Evolutionary conservation across 2,888 invertebrate species (phyloP), one percentile per base, ranked within the genome.

Genomic region (Melanostoma mellinum): DNA sequence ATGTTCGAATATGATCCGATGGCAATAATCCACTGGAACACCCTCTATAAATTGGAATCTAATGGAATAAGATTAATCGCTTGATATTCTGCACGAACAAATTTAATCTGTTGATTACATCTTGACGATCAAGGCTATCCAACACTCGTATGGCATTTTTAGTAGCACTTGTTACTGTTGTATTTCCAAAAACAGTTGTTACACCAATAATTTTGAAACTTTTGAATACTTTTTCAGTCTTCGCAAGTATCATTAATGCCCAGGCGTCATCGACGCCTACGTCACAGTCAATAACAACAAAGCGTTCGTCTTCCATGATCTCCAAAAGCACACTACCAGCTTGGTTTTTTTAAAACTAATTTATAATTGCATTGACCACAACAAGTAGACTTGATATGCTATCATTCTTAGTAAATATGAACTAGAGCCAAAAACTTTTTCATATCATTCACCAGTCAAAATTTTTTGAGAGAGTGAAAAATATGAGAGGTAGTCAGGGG

Each of bases 151-250:
- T 93, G 2, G 95, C 94, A 89, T 97, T 96, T 35, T 89, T 90
- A 20, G 92, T 92, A 0, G 94, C 95, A 87, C 95, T 94, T 6
- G 94, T 93, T 61, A 96, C 92, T 4, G 90, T 90, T 0, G 95
- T 94, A 88, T 96, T 97, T 0, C 97, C 97, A 82, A 93, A 93
- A 0, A 93, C 94, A 79, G 95, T 96, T 0, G 96, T 96, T 0
- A 97, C 92, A 3, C 93, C 96, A 42, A 95, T 88, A 63, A 96
- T 86, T 85, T 86, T 86, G 67, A 86, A 86, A 58, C 71, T 74
- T 36, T 73, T 77, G 46, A 86, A 86, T 3, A 80, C 36, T 58
- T 86, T 44, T 85, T 94, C 93, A 2, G 93, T 93, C 68, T 92
- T 90, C 33, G 94, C 87, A 3, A 94, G 89, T 88, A 94, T 90